A percentile compares a stretch with the other conserved stretches of the same genome.
phyloP scores from a whole-genome alignment of 2,888 invertebrate species.

The Tuberolachnus salignus region DNA sequence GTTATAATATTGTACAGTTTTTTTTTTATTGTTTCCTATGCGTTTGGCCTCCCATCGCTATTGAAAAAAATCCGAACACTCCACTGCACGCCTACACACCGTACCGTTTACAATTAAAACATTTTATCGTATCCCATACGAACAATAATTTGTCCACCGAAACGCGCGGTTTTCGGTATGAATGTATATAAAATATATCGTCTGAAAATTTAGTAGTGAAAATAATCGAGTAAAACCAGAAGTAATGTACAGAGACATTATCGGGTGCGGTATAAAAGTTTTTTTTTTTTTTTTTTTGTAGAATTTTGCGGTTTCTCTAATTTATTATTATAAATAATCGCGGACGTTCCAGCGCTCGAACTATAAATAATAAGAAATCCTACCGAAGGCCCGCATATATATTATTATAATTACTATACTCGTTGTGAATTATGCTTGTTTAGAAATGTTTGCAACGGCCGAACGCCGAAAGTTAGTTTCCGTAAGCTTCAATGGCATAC shows the following conservation, averaged over 20 bases:
- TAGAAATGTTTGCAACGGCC: constrained; percentile 51
- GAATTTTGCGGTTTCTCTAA: constrained; percentile 28
- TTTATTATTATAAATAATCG: constrained; percentile 25
- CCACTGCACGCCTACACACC: too few species aligned
- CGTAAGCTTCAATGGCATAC: constrained; percentile 42
- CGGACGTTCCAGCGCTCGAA: neutral
- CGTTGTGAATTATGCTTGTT: constrained; percentile 53
- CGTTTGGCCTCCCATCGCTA: too few species aligned
- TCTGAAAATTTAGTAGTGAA: neutral
- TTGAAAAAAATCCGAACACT: too few species aligned
- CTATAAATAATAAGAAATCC: constrained; percentile 50
- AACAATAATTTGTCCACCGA: neutral
- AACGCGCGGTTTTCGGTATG: neutral
- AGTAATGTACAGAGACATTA: neutral
- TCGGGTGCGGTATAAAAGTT: neutral
- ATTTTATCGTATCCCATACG: too few species aligned
- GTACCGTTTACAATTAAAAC: too few species aligned
- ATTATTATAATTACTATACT: neutral
- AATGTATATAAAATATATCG: neutral
- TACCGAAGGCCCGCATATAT: constrained; percentile 18
- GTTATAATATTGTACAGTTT: too few species aligned
- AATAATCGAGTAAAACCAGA: neutral
- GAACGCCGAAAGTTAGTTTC: constrained; percentile 52
- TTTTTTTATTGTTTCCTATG: too few species aligned
- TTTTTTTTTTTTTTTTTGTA: too few species aligned